A percentile compares a stretch with the other conserved stretches of the same genome.
phyloP scores from a whole-genome alignment of 2,113 vertebrate genomes.

The Paracanthobrama guichenoti region DNA sequence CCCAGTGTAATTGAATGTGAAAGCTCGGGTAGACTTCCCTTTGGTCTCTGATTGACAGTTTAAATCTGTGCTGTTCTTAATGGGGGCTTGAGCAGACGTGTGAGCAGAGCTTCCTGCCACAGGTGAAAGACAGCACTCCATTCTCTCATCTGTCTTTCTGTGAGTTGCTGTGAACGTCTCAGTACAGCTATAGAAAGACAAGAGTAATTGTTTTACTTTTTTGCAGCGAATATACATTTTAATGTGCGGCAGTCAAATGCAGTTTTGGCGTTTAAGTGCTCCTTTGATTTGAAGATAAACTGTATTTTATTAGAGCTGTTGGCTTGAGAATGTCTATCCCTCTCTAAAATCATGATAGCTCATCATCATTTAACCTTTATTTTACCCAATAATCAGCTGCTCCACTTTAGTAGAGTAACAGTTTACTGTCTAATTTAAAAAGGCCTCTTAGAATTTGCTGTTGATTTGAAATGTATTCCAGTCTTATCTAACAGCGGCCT shows the following conservation, averaged over 20 bases:
- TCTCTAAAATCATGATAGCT: constrained; percentile 12
- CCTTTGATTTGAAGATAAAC: not conserved
- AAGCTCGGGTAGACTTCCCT: not conserved
- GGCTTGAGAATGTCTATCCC: constrained; percentile 1
- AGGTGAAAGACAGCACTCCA: constrained; percentile 23
- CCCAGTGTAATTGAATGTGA: constrained; percentile 26
- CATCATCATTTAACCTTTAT: not conserved
- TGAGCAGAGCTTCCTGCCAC: constrained; percentile 21
- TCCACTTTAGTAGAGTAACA: constrained; percentile 8
- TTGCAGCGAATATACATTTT: not conserved
- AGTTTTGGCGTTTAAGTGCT: not conserved
- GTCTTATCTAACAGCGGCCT: not conserved
- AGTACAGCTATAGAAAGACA: constrained; percentile 8
- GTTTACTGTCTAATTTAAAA: not conserved
- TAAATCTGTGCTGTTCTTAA: constrained; percentile 48
- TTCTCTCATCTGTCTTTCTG: constrained; percentile 18
- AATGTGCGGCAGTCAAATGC: not conserved
- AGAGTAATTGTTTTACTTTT: not conserved
- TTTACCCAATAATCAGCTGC: not conserved
- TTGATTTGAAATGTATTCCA: not conserved
- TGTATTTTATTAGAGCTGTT: constrained; percentile 1
- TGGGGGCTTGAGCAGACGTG: constrained; percentile 24
- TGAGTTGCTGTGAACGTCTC: constrained; percentile 6
- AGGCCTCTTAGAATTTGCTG: not conserved
- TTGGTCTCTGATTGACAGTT: constrained; percentile 47